These are phyloP conservation scores for Calameuta filiformis DNA, from an alignment of 2,888 invertebrate species.

Conservation along the genomic window DNA sequence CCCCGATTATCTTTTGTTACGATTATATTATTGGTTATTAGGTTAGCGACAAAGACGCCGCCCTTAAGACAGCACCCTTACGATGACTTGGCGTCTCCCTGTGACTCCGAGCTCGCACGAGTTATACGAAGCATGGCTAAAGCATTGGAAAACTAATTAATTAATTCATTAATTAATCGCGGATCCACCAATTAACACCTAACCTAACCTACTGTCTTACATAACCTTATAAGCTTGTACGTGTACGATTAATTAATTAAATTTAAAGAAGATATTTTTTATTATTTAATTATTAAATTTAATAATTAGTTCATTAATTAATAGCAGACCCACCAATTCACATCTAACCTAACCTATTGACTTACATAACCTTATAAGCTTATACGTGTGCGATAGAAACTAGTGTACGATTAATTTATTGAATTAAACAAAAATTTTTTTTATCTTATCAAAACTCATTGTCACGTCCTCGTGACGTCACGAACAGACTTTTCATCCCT, in stretches of 20 bases:
- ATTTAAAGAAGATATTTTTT: too few species aligned
- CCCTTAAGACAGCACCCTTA: neutral
- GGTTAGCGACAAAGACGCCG: slow-evolving; percentile 24
- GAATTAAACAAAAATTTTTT: too few species aligned
- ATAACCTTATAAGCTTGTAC: neutral
- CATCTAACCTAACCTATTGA: too few species aligned
- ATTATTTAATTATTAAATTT: too few species aligned
- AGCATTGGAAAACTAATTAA: neutral
- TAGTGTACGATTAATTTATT: too few species aligned
- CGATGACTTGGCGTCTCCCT: neutral
- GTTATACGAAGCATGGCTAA: neutral
- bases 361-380: too few species aligned
- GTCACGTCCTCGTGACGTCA: neutral
- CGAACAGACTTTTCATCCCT: neutral
- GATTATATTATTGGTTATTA: slow-evolving; percentile 35
- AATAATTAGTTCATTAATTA: too few species aligned
- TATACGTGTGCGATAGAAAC: too few species aligned
- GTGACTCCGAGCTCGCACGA: neutral
- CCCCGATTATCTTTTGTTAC: slow-evolving; percentile 35
- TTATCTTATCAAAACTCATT: neutral
- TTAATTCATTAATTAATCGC: neutral
- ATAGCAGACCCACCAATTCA: too few species aligned
- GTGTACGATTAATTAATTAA: too few species aligned
- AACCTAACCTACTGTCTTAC: neutral
- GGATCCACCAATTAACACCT: neutral